These are phyloP conservation scores for Indicator indicator DNA, from an alignment of 2,113 vertebrate species.

Conservation along the genomic window DNA sequence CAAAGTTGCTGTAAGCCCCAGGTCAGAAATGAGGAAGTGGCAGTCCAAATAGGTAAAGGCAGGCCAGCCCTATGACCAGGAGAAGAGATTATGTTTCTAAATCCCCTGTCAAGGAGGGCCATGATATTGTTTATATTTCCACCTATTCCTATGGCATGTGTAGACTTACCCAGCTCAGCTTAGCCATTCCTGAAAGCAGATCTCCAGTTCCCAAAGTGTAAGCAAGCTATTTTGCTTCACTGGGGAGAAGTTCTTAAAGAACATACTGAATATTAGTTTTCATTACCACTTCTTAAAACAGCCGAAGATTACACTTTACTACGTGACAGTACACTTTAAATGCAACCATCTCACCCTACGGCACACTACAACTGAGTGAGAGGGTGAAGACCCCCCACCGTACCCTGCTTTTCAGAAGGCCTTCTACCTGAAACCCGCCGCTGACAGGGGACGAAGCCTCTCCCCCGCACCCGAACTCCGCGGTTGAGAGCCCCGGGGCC, in stretches of 20 bases:
- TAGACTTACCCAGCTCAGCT: rapidly evolving
- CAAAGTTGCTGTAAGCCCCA: not conserved
- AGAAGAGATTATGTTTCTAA: not conserved
- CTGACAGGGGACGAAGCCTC: not conserved
- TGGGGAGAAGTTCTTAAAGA: not conserved
- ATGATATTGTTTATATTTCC: rapidly evolving
- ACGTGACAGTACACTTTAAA: not conserved
- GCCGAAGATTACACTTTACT: too few relatives aligned
- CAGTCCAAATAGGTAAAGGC: not conserved
- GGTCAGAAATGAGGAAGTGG: not conserved
- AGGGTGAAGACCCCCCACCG: not conserved
- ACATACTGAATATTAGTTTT: rapidly evolving
- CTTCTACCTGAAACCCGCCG: not conserved
- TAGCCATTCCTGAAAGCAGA: rapidly evolving
- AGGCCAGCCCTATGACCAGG: not conserved
- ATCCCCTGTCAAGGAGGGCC: not conserved
- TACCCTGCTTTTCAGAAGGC: not conserved
- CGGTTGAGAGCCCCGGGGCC: too few relatives aligned
- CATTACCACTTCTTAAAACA: not conserved
- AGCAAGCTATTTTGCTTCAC: not conserved
- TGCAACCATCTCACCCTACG: rapidly evolving
- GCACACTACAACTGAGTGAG: not conserved
- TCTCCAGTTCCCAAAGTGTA: not conserved
- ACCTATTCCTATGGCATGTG: rapidly evolving
- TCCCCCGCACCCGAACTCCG: not conserved